Conservation (phyloP, 1,140 invertebrate species). For the Homalodisca vitripennis region DNA sequence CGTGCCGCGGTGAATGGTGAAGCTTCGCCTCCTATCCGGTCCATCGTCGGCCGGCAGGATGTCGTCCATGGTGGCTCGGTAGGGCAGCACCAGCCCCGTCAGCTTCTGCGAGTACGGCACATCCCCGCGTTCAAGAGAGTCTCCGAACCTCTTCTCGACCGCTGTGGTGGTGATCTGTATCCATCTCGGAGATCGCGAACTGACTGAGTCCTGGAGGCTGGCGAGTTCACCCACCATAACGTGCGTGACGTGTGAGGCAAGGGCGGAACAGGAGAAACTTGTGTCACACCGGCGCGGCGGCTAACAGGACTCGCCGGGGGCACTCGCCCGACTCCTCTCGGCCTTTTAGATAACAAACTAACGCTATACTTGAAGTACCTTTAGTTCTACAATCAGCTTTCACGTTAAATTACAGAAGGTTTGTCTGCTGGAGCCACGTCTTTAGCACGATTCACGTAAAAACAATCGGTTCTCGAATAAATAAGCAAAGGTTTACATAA, state of each 20-base stretch:
- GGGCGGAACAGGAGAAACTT: conserved; percentile 24
- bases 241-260: conserved; percentile 11
- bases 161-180: conserved; percentile 24
- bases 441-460: too few species aligned
- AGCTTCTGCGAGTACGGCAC: conserved; percentile 43
- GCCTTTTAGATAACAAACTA: background rate
- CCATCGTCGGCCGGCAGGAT: conserved; percentile 16
- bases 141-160: conserved; percentile 5
- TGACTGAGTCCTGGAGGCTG: conserved; percentile 4
- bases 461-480: too few species aligned
- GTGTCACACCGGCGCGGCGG: conserved; percentile 12
- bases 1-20: conserved; percentile 41
- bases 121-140: conserved; percentile 30
- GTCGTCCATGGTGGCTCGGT: conserved; percentile 41
- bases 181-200: conserved; percentile 21
- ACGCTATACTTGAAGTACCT: too few species aligned
- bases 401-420: too few species aligned
- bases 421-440: too few species aligned
- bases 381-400: too few species aligned
- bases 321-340: background rate
- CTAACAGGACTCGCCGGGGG: background rate
- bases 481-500: too few species aligned
- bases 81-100: conserved; percentile 45
- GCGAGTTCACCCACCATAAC: conserved; percentile 25
- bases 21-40: background rate